Evolutionary conservation across 2,797 vertebrate genomes (phyloP), one percentile per base, ranked within the genome.

Genomic region (Rhincodon typus): DNA sequence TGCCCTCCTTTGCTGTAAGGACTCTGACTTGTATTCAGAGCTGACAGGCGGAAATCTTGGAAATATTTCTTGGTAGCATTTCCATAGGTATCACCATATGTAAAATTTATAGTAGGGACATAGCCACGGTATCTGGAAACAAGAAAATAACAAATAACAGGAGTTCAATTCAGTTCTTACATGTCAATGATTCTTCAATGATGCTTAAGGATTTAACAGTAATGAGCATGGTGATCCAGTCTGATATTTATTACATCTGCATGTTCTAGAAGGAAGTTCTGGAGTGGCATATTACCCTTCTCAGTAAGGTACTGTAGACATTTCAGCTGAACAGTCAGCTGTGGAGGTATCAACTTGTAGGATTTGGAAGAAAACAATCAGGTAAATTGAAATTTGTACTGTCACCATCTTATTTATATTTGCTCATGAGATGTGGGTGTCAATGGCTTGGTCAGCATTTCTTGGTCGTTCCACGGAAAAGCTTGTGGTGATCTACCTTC

Each of bases 121-220:
- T 97, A 97, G 50, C 97, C 97, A 15, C 96, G 96, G 90, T 97
- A 97, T 96, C 97, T 97, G 96, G 42, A 53, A 25, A 95, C 23
- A 95, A 96, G 53, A 74, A 86, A 17, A 84, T 86, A 38, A 95
- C 17, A 70, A 95, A 42, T 86, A 69, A 21, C 25, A 19, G 42
- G 10, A 42, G 0, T 69, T 93, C 38, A 38, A 25, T 69, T 42
- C 38, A 66, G 90, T 27, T 5, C 57, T 38, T 12, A 87, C 53
- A 88, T n/a, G n/a, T 21, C 62, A 93, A 69, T 38, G 66, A 88
- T 88, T 17, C 27, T 30, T 57, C 87, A 90, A 82, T 46, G 38
- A 82, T 82, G 13, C 38, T 42, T 82, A 82, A 82, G 4, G 38
- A 84, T 90, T 66, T n/a, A n/a, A 69, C 4, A 13, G 19, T 12